A percentile compares a stretch with the other conserved stretches of the same genome.
These are phyloP conservation scores for Dendronephthya gigantea DNA, from an alignment of 64 coral and sea anemone genomes.

Conservation along the genomic window DNA sequence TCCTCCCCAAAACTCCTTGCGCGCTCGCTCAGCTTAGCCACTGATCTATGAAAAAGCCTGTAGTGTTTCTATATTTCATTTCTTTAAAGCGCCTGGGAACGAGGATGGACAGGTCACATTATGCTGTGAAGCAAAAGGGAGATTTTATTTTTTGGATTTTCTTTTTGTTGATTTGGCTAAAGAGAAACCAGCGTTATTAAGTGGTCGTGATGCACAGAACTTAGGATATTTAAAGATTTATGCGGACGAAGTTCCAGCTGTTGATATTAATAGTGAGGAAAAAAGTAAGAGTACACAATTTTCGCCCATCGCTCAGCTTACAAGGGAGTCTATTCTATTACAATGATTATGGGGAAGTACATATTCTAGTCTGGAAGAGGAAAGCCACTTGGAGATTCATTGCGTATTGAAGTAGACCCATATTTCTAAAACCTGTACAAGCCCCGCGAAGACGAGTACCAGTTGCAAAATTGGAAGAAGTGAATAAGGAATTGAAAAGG, in stretches of 20 bases:
- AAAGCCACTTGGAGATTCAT: slow-evolving; percentile 35
- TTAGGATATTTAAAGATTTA: no score
- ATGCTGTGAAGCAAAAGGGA: slow-evolving; percentile 41
- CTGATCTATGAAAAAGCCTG: no score
- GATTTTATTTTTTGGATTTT: slow-evolving; percentile 22
- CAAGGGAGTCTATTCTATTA: slow-evolving; percentile 19
- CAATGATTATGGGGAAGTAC: slow-evolving; percentile 15
- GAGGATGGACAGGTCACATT: slow-evolving; percentile 26
- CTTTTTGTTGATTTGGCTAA: slow-evolving; percentile 23
- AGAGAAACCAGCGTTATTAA: slow-evolving; percentile 37
- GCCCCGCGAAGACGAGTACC: slow-evolving; percentile 30
- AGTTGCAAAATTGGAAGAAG: slow-evolving; percentile 10
- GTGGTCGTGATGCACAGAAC: slow-evolving; percentile 36
- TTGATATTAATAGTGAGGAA: slow-evolving; percentile 25
- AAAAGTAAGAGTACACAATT: slow-evolving; percentile 36
- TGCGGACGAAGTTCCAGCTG: no score
- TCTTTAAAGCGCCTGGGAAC: no score
- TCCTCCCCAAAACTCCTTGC: no score
- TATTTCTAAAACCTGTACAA: slow-evolving; percentile 31
- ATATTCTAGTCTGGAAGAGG: no score
- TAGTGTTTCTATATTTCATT: no score
- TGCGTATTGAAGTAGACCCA: slow-evolving; percentile 35
- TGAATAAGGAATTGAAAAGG: neutral
- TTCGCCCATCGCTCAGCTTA: slow-evolving; percentile 37
- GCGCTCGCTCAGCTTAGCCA: no score